Base-by-base conservation (phyloP, 1,140 invertebrate genomes). In the Sminthurinus signatus region DNA sequence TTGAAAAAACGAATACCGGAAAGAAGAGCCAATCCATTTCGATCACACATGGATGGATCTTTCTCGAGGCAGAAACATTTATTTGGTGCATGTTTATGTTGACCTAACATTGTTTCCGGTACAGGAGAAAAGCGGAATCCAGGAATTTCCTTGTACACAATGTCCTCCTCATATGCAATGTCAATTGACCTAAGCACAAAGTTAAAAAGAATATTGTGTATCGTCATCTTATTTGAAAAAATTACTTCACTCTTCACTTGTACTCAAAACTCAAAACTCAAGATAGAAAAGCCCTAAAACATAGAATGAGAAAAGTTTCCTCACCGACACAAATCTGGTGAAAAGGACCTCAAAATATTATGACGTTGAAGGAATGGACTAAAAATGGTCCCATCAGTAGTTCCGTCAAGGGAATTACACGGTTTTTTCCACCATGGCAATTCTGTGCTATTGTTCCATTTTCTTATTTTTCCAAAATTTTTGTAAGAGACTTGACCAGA, bases 321-420 rank as follows among this genome's bases (percentile, higher is more conserved):
- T n/a, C n/a, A 81, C 69, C 85, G 62, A 60, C 67, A 65, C 3
- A 65, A 12, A 46, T 66, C 64, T 15, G 68, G 46, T 25, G 21
- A 27, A 42, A 60, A 69, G 4, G 44, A 48, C 57, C 42, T 39
- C 4, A 70, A 51, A 21, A 61, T 66, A 0, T 70, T 67, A 15
- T 69, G 62, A 28, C 31, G 51, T 76, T 78, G 81, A n/a, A 85
- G 74, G 64, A 82, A 83, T 0, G 88, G 86, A 5, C 86, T 80
- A 74, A 89, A 90, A 3, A 89, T 83, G 0, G 86, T 87, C 0
- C 85, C 83, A 73, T 91, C 88, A 0, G 86, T 88, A 3, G 88
- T 88, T 14, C 81, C 77, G 68, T 80, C 85, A 1, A 79, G 73
- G 73, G 89, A 87, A 73, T 87, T 89, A 0, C 74, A 71, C 28